phyloP scores from a whole-genome alignment of 2,888 invertebrate genomes.

The Aricia artaxerxes region DNA sequence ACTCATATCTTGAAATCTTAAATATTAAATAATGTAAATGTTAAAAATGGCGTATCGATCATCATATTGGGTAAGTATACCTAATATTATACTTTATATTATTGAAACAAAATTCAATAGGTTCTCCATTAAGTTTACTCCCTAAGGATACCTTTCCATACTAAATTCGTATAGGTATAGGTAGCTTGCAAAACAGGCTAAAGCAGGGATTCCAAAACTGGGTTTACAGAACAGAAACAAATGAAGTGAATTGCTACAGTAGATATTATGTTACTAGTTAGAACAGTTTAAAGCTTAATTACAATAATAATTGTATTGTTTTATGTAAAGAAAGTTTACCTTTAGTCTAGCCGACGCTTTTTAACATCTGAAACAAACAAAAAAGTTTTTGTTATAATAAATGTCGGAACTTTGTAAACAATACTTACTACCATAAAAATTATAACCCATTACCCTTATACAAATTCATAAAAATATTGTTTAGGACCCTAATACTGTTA shows the following conservation, averaged over 20 bases:
- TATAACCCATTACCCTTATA: not conserved
- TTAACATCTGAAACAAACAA: slow-evolving; percentile 19
- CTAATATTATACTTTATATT: no score
- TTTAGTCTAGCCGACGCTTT: slow-evolving; percentile 3
- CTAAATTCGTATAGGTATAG: no score
- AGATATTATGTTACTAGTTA: not conserved
- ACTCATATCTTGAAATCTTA: no score
- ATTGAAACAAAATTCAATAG: no score
- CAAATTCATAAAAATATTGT: not conserved
- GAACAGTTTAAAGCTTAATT: not conserved
- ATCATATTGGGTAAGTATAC: no score
- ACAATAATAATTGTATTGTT: not conserved
- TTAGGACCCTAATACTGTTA: not conserved
- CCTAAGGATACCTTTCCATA: no score
- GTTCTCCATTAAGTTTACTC: no score
- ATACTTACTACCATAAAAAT: slow-evolving; percentile 3
- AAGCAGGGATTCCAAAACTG: no score
- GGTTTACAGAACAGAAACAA: no score
- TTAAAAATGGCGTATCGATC: no score
- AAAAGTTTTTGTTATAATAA: not conserved
- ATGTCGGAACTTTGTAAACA: slow-evolving; percentile 3
- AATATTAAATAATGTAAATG: no score
- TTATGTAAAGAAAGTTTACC: not conserved
- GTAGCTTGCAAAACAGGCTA: no score
- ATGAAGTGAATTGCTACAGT: not conserved